phyloP scores from a whole-genome alignment of 1,140 invertebrate genomes.

The Nasonia vitripennis region DNA sequence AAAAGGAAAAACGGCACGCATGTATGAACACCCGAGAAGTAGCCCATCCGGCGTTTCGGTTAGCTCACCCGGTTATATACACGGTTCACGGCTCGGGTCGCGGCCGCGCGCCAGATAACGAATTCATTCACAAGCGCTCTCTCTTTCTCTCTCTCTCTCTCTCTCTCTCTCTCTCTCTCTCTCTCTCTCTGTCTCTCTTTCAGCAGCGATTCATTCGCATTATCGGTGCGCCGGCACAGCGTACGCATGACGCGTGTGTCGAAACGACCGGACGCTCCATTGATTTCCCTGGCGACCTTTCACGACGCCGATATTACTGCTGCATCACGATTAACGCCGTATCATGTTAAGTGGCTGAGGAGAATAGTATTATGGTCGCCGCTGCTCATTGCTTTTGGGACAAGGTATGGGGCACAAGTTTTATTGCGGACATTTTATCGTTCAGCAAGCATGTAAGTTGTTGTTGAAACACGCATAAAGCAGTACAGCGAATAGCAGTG shows the following conservation, averaged over 20 bases:
- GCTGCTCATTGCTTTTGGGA: no score
- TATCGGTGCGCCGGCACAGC: conserved; percentile 47
- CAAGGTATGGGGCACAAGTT: no score
- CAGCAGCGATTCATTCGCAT: conserved; percentile 56
- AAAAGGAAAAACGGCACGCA: no score
- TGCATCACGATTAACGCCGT: neutral
- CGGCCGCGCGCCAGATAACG: conserved; percentile 64
- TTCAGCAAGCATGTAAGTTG: no score
- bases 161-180: neutral
- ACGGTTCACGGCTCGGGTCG: conserved; percentile 62
- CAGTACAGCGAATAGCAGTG: no score
- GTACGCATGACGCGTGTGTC: conserved; percentile 40
- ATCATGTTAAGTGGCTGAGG: neutral
- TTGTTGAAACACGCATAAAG: no score
- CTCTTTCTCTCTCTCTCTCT: no score
- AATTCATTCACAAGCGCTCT: conserved; percentile 69
- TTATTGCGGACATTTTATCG: no score
- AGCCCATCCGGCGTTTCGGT: neutral
- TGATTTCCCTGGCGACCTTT: conserved; percentile 27
- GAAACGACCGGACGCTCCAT: conserved; percentile 35
- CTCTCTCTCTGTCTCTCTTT: neutral
- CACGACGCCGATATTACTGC: conserved; percentile 8
- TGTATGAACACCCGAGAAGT: neutral
- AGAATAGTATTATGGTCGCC: neutral
- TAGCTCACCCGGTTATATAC: neutral